phyloP scores from a whole-genome alignment of 2,888 invertebrate genomes.

The Tupiocoris notatus region DNA sequence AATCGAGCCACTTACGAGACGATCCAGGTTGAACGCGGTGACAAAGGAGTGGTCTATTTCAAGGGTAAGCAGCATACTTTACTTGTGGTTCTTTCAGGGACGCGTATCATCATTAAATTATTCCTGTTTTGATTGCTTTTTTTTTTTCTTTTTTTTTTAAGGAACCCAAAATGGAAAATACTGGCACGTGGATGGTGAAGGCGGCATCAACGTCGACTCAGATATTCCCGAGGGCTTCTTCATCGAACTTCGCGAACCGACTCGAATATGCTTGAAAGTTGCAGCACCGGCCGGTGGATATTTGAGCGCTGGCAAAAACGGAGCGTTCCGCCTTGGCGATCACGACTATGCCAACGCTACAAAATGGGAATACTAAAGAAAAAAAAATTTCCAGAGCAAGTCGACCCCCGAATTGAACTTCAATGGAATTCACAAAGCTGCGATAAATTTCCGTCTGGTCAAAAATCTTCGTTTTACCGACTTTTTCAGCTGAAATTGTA shows the following conservation, averaged over 20 bases:
- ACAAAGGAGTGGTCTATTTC: conserved; percentile 85
- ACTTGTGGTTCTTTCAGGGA: too few species aligned
- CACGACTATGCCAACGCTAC: conserved; percentile 76
- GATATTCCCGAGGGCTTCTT: conserved; percentile 83
- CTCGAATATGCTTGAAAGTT: conserved; percentile 85
- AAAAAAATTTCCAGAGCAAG: too few species aligned
- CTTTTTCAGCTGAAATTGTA: too few species aligned
- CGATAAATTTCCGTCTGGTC: not conserved
- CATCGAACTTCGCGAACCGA: conserved; percentile 89
- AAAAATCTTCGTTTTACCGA: too few species aligned
- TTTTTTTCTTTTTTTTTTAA: conserved; percentile 57
- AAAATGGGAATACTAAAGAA: conserved; percentile 87
- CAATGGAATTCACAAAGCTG: not conserved
- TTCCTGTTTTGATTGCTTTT: too few species aligned
- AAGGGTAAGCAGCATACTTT: conserved; percentile 74
- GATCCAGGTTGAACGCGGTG: conserved; percentile 84
- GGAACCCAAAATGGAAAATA: conserved; percentile 85
- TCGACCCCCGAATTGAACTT: not conserved
- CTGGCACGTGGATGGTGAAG: conserved; percentile 88
- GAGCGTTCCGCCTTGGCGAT: conserved; percentile 80
- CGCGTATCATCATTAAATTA: too few species aligned
- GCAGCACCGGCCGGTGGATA: conserved; percentile 64
- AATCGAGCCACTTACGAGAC: conserved; percentile 94
- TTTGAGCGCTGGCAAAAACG: conserved; percentile 87
- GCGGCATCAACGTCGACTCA: conserved; percentile 79